Conservation (phyloP, 1,140 invertebrate species). For the Orussus abietinus region DNA sequence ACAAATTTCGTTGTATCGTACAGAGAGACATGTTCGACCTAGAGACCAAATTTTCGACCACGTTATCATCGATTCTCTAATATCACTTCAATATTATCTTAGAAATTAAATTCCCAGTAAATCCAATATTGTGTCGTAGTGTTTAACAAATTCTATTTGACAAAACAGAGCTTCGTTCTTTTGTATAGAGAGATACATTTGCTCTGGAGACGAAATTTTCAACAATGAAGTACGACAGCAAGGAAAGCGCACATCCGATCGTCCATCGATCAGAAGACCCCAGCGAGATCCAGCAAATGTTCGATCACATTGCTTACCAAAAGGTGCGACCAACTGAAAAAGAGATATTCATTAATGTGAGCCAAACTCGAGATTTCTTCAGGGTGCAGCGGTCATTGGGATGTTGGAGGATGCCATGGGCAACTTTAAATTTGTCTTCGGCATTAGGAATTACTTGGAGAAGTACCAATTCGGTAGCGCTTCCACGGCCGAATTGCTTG, state of each 20-base stretch:
- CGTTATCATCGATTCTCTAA: too few species aligned
- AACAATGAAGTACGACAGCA: slow-evolving; percentile 19
- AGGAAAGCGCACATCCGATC: slow-evolving; percentile 66
- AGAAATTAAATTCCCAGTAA: too few species aligned
- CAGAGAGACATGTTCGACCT: neutral
- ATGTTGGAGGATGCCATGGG: slow-evolving; percentile 83
- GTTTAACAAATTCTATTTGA: neutral
- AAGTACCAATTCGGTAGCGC: slow-evolving; percentile 68
- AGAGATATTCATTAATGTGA: neutral
- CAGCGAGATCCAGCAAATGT: slow-evolving; percentile 81
- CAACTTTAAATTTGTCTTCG: slow-evolving; percentile 65
- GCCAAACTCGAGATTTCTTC: slow-evolving; percentile 13
- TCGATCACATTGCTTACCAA: slow-evolving; percentile 83
- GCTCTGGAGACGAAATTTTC: slow-evolving; percentile 18
- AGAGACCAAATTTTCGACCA: too few species aligned
- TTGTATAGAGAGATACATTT: slow-evolving; percentile 14
- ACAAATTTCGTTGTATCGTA: neutral
- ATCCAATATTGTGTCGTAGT: too few species aligned
- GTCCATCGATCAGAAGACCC: slow-evolving; percentile 72
- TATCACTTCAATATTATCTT: too few species aligned
- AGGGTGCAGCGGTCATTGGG: slow-evolving; percentile 78
- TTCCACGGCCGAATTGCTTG: slow-evolving; percentile 70
- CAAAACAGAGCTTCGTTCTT: neutral
- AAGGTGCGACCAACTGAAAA: slow-evolving; percentile 59
- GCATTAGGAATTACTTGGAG: slow-evolving; percentile 67